These are phyloP conservation scores for Hipposideros armiger DNA, from an alignment of 2,113 vertebrate species.

Conservation along the genomic window DNA sequence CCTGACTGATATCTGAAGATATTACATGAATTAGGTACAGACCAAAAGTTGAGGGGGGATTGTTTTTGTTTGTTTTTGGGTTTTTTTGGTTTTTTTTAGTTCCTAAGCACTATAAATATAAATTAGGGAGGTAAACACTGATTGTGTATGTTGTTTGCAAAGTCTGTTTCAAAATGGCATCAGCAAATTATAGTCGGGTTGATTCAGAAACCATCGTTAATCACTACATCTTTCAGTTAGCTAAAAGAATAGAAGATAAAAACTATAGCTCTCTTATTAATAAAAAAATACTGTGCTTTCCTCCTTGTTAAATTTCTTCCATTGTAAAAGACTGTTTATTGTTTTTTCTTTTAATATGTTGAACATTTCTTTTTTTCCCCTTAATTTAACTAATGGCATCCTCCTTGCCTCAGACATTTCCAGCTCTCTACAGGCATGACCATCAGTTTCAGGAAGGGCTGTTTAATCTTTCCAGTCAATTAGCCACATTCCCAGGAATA, in stretches of 20 bases:
- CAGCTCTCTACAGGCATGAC: background rate
- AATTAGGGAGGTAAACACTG: background rate
- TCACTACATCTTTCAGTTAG: background rate
- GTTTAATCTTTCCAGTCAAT: constrained; percentile 4
- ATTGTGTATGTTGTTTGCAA: background rate
- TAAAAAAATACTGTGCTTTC: background rate
- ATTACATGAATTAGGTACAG: background rate
- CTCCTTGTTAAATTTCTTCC: background rate
- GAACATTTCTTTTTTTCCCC: background rate
- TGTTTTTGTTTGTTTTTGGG: no score
- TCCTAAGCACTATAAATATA: background rate
- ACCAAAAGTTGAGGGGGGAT: background rate
- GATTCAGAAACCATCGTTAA: background rate
- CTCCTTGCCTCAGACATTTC: constrained; percentile 7
- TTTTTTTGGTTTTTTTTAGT: background rate
- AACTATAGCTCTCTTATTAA: constrained; percentile 37
- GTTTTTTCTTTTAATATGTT: background rate
- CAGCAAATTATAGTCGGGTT: background rate
- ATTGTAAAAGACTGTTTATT: constrained; percentile 11
- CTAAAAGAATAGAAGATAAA: background rate
- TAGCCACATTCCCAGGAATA: constrained; percentile 8
- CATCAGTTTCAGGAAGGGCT: background rate
- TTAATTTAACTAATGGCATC: constrained; percentile 53
- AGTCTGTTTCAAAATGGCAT: background rate
- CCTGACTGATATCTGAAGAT: background rate